A percentile compares a stretch with the other conserved stretches of the same genome.
Evolutionary conservation across 1,140 invertebrate species (phyloP).

Genomic region (Macrobrachium rosenbergii): DNA sequence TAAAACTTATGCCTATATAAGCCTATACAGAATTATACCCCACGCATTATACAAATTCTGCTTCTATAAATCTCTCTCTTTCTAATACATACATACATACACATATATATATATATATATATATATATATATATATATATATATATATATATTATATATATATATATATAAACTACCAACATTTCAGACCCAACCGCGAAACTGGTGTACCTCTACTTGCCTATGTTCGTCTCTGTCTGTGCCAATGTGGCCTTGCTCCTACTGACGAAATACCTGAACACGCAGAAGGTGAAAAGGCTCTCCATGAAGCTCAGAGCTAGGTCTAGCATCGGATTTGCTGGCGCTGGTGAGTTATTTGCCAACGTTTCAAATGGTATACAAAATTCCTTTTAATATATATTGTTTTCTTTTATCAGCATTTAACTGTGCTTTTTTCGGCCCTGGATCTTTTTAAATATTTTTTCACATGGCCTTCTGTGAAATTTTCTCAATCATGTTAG

Average conservation of each 20-base stretch:
- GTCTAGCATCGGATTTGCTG: neutral
- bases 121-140: no score
- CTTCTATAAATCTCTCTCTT: neutral
- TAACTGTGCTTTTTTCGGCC: no score
- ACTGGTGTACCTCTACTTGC: constrained; percentile 62
- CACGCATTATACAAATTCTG: no score
- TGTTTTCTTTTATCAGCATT: no score
- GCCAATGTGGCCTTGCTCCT: constrained; percentile 56
- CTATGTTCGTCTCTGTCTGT: constrained; percentile 49
- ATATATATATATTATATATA: no score
- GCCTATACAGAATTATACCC: no score
- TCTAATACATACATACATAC: neutral
- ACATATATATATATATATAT: no score
- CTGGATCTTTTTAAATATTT: no score
- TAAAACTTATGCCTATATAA: no score
- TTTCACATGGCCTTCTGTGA: no score
- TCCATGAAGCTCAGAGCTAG: constrained; percentile 11
- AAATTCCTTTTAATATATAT: neutral
- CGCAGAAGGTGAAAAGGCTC: constrained; percentile 46
- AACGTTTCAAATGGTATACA: neutral
- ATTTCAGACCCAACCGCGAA: constrained; percentile 51
- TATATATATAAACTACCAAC: no score
- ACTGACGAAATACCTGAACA: constrained; percentile 23
- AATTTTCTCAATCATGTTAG: no score
- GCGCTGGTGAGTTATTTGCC: neutral